Conservation (phyloP, 1,140 invertebrate species). For the Marisa cornuarietis region DNA sequence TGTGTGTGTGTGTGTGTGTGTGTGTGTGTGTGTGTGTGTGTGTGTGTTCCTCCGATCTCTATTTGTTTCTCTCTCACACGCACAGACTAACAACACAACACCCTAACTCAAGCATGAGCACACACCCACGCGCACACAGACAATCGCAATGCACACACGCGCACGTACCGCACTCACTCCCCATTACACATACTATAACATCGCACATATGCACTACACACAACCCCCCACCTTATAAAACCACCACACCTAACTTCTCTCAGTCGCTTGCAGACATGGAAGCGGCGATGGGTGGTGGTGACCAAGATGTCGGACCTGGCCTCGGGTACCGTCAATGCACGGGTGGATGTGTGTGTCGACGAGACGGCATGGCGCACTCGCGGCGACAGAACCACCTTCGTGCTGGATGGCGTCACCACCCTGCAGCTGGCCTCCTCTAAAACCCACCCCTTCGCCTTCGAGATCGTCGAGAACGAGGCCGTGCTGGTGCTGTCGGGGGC, state of each 20-base stretch:
- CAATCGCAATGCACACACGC: not conserved
- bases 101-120: not conserved
- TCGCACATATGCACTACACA: not conserved
- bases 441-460: slow-evolving; percentile 46
- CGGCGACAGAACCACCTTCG: slow-evolving; percentile 39
- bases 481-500: slow-evolving; percentile 40
- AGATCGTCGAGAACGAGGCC: slow-evolving; percentile 41
- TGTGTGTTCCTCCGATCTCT: too few species aligned
- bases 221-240: too few species aligned
- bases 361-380: slow-evolving; percentile 27
- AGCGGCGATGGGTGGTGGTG: slow-evolving; percentile 48
- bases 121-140: slow-evolving; percentile 1
- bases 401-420: slow-evolving; percentile 43
- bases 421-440: slow-evolving; percentile 41
- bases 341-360: slow-evolving; percentile 40
- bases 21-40: too few species aligned
- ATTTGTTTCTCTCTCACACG: not conserved
- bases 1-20: too few species aligned
- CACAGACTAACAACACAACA: not conserved
- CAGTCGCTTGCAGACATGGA: slow-evolving; percentile 41
- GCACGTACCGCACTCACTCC: not conserved
- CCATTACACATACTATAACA: not conserved
- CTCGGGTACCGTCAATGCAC: slow-evolving; percentile 32
- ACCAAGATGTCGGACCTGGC: slow-evolving; percentile 46
- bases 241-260: too few species aligned